phyloP scores from a whole-genome alignment of 92 coral and sea anemone species.

The Epizoanthus scotinus region DNA sequence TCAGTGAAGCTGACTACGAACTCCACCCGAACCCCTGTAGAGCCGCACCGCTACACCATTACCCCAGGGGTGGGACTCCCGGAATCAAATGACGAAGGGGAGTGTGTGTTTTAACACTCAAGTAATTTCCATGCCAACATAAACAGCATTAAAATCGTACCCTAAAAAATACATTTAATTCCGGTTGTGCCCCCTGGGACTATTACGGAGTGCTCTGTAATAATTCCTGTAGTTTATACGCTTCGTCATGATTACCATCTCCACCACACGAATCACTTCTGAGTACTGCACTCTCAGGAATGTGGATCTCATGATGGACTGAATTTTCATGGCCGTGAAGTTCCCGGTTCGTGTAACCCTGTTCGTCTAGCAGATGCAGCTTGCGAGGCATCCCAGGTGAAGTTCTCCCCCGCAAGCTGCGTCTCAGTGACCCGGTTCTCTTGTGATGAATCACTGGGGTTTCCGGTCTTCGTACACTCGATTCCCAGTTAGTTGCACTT shows the following conservation, averaged over 20 bases:
- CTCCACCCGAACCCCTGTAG: no score
- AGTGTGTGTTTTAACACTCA: no score
- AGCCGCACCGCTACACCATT: background rate
- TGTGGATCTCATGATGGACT: background rate
- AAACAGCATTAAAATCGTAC: no score
- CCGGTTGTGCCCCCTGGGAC: no score
- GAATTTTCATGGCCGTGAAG: no score
- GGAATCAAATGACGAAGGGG: no score
- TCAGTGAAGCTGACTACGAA: no score
- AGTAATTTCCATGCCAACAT: no score
- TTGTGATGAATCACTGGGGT: background rate
- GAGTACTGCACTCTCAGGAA: background rate
- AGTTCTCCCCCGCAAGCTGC: background rate
- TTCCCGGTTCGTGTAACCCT: background rate
- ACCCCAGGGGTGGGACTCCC: no score
- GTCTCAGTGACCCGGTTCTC: conserved; percentile 22
- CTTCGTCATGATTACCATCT: background rate
- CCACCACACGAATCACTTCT: background rate
- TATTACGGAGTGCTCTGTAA: background rate
- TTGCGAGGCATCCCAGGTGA: conserved; percentile 18
- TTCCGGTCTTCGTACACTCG: background rate
- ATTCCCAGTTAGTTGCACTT: conserved; percentile 11
- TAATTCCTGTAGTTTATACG: background rate
- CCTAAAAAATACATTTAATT: no score
- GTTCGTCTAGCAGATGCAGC: background rate